Evolutionary conservation across 2,113 vertebrate species (phyloP).

Genomic region (Brachirus orientalis): DNA sequence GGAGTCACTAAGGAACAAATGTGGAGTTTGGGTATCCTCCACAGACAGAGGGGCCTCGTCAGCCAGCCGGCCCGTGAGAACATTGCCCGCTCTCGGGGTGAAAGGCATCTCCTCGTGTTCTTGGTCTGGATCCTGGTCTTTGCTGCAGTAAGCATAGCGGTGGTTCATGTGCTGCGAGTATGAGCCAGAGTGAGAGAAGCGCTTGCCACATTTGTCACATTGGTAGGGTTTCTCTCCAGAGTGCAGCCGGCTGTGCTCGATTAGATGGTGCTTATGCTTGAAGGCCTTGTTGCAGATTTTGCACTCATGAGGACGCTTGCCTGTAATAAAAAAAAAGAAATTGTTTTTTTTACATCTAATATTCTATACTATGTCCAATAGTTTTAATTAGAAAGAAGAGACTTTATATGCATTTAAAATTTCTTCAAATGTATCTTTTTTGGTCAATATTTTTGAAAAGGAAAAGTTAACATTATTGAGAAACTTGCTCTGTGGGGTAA

Average conservation of each 20-base stretch:
- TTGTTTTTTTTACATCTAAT: background rate
- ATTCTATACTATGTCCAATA: no score
- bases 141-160: conserved; percentile 86
- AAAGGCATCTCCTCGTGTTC: conserved; percentile 68
- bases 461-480: no score
- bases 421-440: no score
- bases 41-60: conserved; percentile 45
- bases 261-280: conserved; percentile 88
- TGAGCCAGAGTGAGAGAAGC: conserved; percentile 88
- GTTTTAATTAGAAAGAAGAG: no score
- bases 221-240: conserved; percentile 88
- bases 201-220: conserved; percentile 87
- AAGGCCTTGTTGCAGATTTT: conserved; percentile 87
- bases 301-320: conserved; percentile 86
- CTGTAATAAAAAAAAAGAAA: conserved; percentile 54
- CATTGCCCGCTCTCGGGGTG: conserved; percentile 38
- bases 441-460: no score
- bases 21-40: conserved; percentile 67
- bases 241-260: conserved; percentile 86
- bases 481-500: no score
- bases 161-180: conserved; percentile 91
- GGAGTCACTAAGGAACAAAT: conserved; percentile 79
- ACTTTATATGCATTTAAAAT: no score
- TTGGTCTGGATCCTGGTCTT: conserved; percentile 77
- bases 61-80: conserved; percentile 20